A percentile compares a stretch with the other conserved stretches of the same genome.
phyloP scores from a whole-genome alignment of 1,140 invertebrate genomes.

The Drosophila rhopaloa region DNA sequence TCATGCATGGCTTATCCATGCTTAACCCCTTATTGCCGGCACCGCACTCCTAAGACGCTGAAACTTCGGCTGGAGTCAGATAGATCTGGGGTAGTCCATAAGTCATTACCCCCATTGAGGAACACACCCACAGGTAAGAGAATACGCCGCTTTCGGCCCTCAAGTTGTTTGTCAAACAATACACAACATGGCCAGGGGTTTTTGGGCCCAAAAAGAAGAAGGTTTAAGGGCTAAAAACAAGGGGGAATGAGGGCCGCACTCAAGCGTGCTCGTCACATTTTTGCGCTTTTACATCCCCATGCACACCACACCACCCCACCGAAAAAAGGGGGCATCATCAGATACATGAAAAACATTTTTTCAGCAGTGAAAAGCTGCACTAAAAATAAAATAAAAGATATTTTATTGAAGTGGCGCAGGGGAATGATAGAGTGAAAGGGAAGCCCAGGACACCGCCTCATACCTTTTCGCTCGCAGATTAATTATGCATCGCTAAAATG shows the following conservation, averaged over 20 bases:
- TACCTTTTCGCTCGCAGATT: conserved; percentile 44
- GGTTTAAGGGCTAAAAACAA: conserved; percentile 4
- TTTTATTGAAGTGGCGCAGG: conserved; percentile 75
- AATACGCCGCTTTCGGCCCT: conserved; percentile 43
- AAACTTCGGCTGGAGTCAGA: conserved; percentile 27
- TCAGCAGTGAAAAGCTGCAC: conserved; percentile 65
- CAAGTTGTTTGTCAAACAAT: conserved; percentile 81
- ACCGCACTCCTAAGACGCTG: conserved; percentile 23
- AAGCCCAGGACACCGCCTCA: conserved; percentile 1
- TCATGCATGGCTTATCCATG: conserved; percentile 67
- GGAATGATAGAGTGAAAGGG: conserved; percentile 29
- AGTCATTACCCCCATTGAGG: conserved; percentile 73
- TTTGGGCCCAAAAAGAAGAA: conserved; percentile 18
- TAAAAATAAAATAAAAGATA: conserved; percentile 82
- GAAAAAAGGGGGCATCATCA: conserved; percentile 57
- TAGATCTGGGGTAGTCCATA: conserved; percentile 55
- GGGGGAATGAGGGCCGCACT: conserved; percentile 50
- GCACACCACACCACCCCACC: not conserved
- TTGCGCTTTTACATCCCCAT: conserved; percentile 62
- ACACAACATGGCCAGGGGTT: conserved; percentile 41
- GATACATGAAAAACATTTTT: conserved; percentile 78
- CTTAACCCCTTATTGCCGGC: conserved; percentile 21
- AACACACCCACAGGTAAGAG: conserved; percentile 42
- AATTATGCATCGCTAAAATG: conserved; percentile 82
- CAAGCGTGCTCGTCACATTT: conserved; percentile 77